Evolutionary conservation across 1,140 invertebrate species (phyloP).

Genomic region (Trissolcus basalis): DNA sequence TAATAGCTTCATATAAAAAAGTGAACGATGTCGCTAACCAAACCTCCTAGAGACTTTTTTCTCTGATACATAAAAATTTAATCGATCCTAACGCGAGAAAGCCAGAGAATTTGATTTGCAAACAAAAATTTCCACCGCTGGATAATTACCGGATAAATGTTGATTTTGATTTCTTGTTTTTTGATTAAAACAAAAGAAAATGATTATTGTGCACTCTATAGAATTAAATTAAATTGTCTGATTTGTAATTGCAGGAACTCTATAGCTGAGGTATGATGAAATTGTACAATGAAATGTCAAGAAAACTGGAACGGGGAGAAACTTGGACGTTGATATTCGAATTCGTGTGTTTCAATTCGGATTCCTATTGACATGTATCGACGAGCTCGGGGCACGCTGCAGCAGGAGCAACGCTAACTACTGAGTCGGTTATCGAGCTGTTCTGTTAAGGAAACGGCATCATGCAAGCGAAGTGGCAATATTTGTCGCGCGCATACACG

Average conservation of each 20-base stretch:
- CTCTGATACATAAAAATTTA: conserved; percentile 32
- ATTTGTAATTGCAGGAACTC: neutral
- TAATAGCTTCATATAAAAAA: conserved; percentile 50
- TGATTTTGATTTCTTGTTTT: no score
- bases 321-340: conserved; percentile 37
- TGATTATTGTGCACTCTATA: no score
- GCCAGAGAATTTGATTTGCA: no score
- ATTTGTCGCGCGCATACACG: conserved; percentile 49
- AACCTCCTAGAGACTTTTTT: conserved; percentile 7
- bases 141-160: no score
- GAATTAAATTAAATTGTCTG: no score
- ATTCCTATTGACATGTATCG: conserved; percentile 44
- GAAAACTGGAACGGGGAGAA: conserved; percentile 6
- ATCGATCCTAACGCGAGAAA: conserved; percentile 19
- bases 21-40: conserved; percentile 28
- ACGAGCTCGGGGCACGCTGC: conserved; percentile 25
- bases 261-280: neutral
- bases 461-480: conserved; percentile 48
- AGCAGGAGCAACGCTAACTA: conserved; percentile 25
- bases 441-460: conserved; percentile 53
- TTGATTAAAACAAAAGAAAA: no score
- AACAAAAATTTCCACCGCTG: no score
- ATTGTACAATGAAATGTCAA: conserved; percentile 13
- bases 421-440: conserved; percentile 48
- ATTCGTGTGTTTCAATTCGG: conserved; percentile 18